Percentiles rank a stretch among this genome's conserved stretches.
Evolutionary conservation across 2,797 vertebrate genomes (phyloP).

Genomic region (Adelosebastes latens): DNA sequence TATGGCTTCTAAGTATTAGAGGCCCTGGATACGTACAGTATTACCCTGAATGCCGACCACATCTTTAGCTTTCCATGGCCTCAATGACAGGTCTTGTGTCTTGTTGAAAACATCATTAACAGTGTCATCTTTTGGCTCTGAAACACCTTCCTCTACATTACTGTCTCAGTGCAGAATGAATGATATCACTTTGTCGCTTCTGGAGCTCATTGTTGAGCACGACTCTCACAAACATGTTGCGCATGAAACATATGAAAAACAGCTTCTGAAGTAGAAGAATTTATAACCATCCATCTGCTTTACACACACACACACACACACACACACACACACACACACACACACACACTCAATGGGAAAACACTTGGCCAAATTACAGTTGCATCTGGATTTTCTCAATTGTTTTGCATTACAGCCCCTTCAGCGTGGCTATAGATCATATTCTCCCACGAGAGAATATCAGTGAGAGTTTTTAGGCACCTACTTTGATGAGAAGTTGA

Average conservation of each 20-base stretch:
- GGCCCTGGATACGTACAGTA: not conserved
- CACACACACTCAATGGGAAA: conserved; percentile 20
- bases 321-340: conserved; percentile 10
- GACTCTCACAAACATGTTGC: conserved; percentile 30
- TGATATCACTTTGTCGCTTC: conserved; percentile 24
- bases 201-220: conserved; percentile 45
- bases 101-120: not conserved
- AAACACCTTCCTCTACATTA: conserved; percentile 3
- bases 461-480: conserved; percentile 9
- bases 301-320: conserved; percentile 4
- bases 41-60: not conserved
- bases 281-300: conserved; percentile 37
- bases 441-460: conserved; percentile 5
- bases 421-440: conserved; percentile 25
- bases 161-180: conserved; percentile 2
- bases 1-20: not conserved
- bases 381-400: conserved; percentile 55
- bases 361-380: conserved; percentile 18
- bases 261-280: conserved; percentile 63
- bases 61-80: not conserved
- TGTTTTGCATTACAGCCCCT: conserved; percentile 18
- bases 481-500: not conserved
- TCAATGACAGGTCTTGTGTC: not conserved
- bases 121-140: conserved; percentile 3
- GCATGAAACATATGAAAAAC: conserved; percentile 42